Evolutionary conservation across 2,797 vertebrate genomes (phyloP).

Genomic region (Florisuga fusca): DNA sequence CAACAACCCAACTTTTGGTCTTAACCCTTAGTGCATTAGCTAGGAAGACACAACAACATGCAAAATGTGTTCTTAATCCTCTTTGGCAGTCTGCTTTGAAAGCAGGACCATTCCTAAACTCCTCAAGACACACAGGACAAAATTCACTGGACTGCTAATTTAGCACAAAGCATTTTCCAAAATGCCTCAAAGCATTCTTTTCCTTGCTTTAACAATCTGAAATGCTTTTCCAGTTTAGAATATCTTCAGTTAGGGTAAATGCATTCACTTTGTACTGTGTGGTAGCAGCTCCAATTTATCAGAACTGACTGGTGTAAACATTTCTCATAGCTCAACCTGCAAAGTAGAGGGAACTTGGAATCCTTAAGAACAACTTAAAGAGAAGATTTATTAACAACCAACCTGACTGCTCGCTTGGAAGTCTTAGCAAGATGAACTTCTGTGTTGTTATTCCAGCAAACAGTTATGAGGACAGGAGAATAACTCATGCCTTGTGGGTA

Average conservation of each 20-base stretch:
- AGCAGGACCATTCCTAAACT: not conserved
- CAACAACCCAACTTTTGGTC: not conserved
- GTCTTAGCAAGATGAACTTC: not conserved
- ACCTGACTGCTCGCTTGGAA: not conserved
- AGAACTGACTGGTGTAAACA: not conserved
- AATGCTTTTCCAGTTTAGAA: not conserved
- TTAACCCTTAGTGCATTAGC: not conserved
- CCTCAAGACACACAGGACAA: not conserved
- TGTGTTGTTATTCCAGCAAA: not conserved
- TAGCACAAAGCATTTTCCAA: not conserved
- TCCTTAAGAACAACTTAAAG: not conserved
- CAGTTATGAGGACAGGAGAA: not conserved
- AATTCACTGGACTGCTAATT: not conserved
- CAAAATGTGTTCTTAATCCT: not conserved
- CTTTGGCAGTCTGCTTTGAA: not conserved
- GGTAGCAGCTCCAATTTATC: not conserved
- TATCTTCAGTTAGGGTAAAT: not conserved
- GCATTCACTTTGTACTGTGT: accelerated
- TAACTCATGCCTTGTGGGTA: not conserved
- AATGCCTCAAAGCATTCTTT: not conserved
- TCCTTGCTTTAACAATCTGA: not conserved
- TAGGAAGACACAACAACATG: not conserved
- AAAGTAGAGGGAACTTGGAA: not conserved
- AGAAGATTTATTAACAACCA: not conserved
- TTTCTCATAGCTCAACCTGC: not conserved